phyloP scores from a whole-genome alignment of 2,113 vertebrate species.

The Coptodon bakossiorum region DNA sequence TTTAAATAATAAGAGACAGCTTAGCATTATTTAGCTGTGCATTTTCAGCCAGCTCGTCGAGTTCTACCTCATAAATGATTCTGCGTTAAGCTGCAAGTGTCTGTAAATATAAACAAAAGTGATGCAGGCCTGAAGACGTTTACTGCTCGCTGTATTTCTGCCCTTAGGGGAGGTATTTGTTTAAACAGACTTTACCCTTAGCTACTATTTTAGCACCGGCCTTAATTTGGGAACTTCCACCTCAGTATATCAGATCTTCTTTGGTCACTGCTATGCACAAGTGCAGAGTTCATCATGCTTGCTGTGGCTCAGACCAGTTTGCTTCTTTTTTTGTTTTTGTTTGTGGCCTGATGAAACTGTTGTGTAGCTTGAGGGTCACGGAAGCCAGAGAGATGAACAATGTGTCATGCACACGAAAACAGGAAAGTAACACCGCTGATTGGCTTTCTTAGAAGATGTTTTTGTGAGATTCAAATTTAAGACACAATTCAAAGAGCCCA shows the following conservation, averaged over 20 bases:
- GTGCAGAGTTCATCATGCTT: neutral
- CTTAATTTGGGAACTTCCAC: neutral
- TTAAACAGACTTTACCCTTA: neutral
- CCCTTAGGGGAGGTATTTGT: neutral
- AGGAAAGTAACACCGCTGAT: neutral
- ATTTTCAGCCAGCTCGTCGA: neutral
- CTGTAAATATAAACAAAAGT: neutral
- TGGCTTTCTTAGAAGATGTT: neutral
- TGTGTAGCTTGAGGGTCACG: neutral
- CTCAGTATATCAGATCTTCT: neutral
- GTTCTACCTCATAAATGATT: neutral
- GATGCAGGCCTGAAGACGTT: neutral
- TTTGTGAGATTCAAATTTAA: neutral
- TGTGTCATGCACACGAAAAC: neutral
- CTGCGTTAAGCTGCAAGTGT: neutral
- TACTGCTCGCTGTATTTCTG: neutral
- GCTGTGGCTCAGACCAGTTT: neutral
- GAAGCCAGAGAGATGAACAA: neutral
- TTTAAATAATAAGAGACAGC: neutral
- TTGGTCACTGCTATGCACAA: neutral
- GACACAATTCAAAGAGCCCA: fast-evolving
- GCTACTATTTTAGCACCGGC: neutral
- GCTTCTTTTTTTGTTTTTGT: neutral
- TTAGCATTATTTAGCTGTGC: neutral
- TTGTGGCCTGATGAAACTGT: neutral